Evolutionary conservation across 2,797 vertebrate species (phyloP), one percentile per base, ranked within the genome.

Genomic region (Borostomias antarcticus): DNA sequence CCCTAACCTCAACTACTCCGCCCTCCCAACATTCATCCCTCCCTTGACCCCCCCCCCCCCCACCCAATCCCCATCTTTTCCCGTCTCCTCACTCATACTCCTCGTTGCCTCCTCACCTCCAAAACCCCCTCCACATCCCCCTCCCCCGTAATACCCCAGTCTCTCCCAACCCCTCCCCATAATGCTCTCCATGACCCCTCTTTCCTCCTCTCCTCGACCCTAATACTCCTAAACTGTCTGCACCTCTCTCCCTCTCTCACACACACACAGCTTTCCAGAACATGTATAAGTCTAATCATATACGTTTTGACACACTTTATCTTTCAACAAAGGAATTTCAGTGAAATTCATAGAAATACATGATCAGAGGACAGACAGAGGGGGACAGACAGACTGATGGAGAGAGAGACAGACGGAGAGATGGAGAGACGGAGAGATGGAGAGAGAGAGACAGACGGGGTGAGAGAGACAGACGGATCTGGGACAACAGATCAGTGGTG

Each of bases 391-490:
- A 69, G 69, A 54, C 79, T 66, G 15, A 56, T 23, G 21, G 21
- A 25, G 11, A 28, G 11, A 1, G 25, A 11, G 25, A 25, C 11
- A 53, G 51, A 17, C 23, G 51, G 15, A 25, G 47, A 25, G 29
- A n/a, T 13, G 15, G 52, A 23, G n/a, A 48, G 47, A 62, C 67
- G 62, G 73, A 53, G 57, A 82, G 59, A 54, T 52, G 63, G 66
- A 68, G 79, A 79, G 35, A 70, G 73, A 70, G n/a, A n/a, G n/a
- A 70, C 79, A 85, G 78, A n/a, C 19, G 11, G 23, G 48, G 48
- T 21, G 21, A 51, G 48, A 7, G 21, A 50, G 2, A 26, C 21
- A 51, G 48, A 56, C 6, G 52, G 28, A 56, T 15, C 2, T 78
- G 58, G 26, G 26, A n/a, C n/a, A n/a, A n/a, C 35, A 37, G 2